Conservation (phyloP, 2,888 invertebrate genomes). For the Thecocarcelia acutangulata region DNA sequence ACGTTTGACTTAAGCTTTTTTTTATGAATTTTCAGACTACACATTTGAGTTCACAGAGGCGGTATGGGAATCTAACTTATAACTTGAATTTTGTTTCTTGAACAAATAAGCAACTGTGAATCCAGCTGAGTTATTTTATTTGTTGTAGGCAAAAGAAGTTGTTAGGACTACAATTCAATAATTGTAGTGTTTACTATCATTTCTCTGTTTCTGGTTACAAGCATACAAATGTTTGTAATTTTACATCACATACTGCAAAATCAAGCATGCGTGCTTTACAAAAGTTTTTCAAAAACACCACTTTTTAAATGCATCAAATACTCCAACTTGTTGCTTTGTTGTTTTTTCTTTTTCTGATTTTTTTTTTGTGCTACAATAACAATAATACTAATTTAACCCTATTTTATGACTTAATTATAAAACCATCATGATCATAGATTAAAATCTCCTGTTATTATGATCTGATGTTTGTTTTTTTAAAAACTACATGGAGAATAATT, state of each 20-base stretch:
- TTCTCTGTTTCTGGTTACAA: neutral
- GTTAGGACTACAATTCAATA: conserved; percentile 43
- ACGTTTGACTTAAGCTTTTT: too few relatives aligned
- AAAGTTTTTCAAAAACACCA: conserved; percentile 63
- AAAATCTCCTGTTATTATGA: conserved; percentile 40
- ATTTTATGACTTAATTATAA: conserved; percentile 76
- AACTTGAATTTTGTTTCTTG: neutral
- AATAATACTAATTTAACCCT: conserved; percentile 75
- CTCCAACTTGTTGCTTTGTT: conserved; percentile 25
- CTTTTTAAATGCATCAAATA: neutral
- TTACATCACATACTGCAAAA: neutral
- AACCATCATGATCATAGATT: conserved; percentile 65
- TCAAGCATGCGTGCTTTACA: conserved; percentile 64
- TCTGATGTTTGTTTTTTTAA: conserved; percentile 38
- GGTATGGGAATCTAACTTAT: too few relatives aligned
- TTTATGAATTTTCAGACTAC: too few relatives aligned
- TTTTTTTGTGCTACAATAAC: conserved; percentile 61
- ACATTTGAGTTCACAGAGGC: too few relatives aligned
- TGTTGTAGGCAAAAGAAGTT: conserved; percentile 10
- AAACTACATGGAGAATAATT: conserved; percentile 41
- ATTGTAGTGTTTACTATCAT: conserved; percentile 48
- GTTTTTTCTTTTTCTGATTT: conserved; percentile 12
- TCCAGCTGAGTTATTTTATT: conserved; percentile 38
- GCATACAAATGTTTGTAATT: neutral
- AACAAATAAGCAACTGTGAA: neutral